A percentile compares a stretch with the other conserved stretches of the same genome.
Evolutionary conservation across 2,888 invertebrate species (phyloP).

Genomic region (Chymomyza amoena): DNA sequence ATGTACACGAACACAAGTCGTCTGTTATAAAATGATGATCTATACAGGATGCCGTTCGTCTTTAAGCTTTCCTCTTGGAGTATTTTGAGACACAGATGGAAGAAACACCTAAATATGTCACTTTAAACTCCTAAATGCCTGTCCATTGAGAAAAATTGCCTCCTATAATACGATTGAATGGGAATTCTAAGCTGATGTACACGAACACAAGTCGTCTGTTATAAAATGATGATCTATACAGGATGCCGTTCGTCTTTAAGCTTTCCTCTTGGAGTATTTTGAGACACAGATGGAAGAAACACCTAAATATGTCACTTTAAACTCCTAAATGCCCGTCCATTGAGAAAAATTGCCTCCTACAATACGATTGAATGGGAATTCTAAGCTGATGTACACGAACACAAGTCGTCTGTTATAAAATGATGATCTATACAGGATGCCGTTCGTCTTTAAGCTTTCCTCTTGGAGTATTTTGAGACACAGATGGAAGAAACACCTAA

Average conservation of each 20-base stretch:
- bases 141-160: neutral
- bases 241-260: slow-evolving; percentile 31
- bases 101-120: slow-evolving; percentile 28
- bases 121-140: slow-evolving; percentile 34
- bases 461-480: no score
- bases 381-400: neutral
- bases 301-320: slow-evolving; percentile 28
- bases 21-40: slow-evolving; percentile 20
- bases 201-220: slow-evolving; percentile 47
- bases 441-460: neutral
- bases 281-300: slow-evolving; percentile 16
- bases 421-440: slow-evolving; percentile 3
- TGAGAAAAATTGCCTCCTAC: no score
- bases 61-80: slow-evolving; percentile 13
- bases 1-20: slow-evolving; percentile 24
- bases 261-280: slow-evolving; percentile 27
- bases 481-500: no score
- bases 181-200: neutral
- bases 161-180: neutral
- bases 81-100: slow-evolving; percentile 26
- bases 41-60: slow-evolving; percentile 16
- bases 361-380: neutral
- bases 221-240: slow-evolving; percentile 31
- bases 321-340: slow-evolving; percentile 1
- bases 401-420: slow-evolving; percentile 15